Base-by-base conservation (phyloP, 2,113 vertebrate species). In the Scortum barcoo region DNA sequence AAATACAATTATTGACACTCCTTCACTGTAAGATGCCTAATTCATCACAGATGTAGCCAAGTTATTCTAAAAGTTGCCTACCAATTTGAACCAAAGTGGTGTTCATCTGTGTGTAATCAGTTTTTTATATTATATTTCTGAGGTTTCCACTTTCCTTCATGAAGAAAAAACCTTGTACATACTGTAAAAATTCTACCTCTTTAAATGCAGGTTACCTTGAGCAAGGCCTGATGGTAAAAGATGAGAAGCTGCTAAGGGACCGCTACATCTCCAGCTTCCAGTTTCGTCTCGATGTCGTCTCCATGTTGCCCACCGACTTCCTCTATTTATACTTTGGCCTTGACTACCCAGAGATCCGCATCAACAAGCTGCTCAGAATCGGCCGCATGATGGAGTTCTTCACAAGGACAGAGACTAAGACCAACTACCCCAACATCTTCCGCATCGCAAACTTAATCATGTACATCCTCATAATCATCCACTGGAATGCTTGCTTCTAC, bases 381-480 rank as follows among this genome's bases (percentile, higher is more conserved):
- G 90, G 96, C 85, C 97, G 98, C 50, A 95, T 99, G 97, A 96
- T 99, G 92, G 98, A 99, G 92, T 99, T 99, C 91, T 98, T 99
- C 89, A 96, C 96, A 24, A 94, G 92, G 88, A 98, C 98, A 19
- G 98, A 99, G 94, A 99, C 97, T 22, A 97, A 97, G 93, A 99
- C 98, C 83, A 98, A 97, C 89, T 99, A 98, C 78, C 97, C 98
- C 60, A 99, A 99, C 87, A 95, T 99, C 88, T 99, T 99, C 88
- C 96, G 98, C 71, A 99, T 99, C 58, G 97, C 88, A 72, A 99
- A 97, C 81, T 95, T 99, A 28, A 97, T 99, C 77, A 97, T 99
- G 97, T 99, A 99, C 89, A 99, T 99, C 2, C 94, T 99, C 72
- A 99, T 99, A 76, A 99, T 99, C 87, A 98, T 98, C 86, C 98